Conservation (phyloP, 2,113 vertebrate genomes). For the Sorex araneus region DNA sequence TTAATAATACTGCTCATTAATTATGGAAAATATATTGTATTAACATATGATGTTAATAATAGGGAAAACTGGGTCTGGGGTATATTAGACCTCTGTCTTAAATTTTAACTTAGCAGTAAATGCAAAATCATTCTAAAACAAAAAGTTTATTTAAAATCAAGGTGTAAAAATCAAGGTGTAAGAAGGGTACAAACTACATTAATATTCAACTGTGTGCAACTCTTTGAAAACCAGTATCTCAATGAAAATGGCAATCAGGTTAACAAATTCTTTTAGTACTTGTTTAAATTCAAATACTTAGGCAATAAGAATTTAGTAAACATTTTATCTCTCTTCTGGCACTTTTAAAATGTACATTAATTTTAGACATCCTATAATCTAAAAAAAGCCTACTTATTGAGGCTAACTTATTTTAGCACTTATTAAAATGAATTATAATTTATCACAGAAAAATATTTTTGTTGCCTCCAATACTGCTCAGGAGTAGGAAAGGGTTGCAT, state of each 20-base stretch:
- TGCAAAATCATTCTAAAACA: conserved; percentile 41
- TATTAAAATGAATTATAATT: conserved; percentile 48
- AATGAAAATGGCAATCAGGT: background rate
- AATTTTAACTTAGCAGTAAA: conserved; percentile 7
- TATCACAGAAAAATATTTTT: conserved; percentile 47
- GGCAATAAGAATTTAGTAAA: background rate
- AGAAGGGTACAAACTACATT: background rate
- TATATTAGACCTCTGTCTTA: background rate
- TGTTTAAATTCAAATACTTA: conserved; percentile 49
- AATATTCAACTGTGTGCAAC: conserved; percentile 28
- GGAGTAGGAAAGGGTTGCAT: background rate
- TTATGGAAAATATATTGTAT: background rate
- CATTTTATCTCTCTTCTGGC: conserved; percentile 43
- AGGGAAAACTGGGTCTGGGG: background rate
- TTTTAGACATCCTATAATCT: conserved; percentile 55
- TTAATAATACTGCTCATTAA: conserved; percentile 13
- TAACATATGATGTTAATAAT: background rate
- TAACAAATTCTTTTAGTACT: background rate
- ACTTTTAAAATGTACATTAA: conserved; percentile 43
- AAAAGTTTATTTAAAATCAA: conserved; percentile 4
- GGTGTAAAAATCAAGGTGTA: background rate
- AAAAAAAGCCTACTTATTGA: conserved; percentile 31
- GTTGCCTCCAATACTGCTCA: conserved; percentile 41
- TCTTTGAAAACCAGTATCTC: conserved; percentile 45
- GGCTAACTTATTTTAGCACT: conserved; percentile 16